These are phyloP conservation scores for Lycocerus yunnanus DNA, from an alignment of 2,888 invertebrate species.

Conservation along the genomic window DNA sequence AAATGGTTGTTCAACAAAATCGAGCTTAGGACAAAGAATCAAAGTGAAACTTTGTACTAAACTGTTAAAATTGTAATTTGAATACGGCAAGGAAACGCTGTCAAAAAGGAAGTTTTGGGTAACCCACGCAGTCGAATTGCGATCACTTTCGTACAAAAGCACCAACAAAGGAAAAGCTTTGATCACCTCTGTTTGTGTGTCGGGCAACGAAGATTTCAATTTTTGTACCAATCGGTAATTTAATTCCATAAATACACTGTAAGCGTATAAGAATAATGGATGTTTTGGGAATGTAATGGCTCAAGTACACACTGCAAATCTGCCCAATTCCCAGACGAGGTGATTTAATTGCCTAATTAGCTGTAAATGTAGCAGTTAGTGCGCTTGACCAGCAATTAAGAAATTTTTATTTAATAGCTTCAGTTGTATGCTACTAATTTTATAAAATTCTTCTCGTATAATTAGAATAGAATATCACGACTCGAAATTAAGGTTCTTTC, in stretches of 20 bases:
- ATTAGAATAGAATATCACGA: neutral
- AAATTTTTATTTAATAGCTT: neutral
- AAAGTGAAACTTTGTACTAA: neutral
- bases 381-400: neutral
- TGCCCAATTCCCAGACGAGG: neutral
- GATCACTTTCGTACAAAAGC: neutral
- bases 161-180: neutral
- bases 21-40: neutral
- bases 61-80: neutral
- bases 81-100: neutral
- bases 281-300: neutral
- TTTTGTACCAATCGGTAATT: neutral
- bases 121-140: neutral
- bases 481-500: too few species aligned
- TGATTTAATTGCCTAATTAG: neutral
- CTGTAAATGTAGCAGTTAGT: neutral
- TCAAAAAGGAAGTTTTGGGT: neutral
- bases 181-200: neutral
- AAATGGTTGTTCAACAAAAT: neutral
- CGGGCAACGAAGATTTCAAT: neutral
- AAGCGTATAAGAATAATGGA: neutral
- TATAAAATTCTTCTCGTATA: neutral
- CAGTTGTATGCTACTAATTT: neutral
- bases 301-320: neutral
- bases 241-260: neutral